Base-by-base conservation (phyloP, 2,888 invertebrate genomes). In the Melipona bicolor region DNA sequence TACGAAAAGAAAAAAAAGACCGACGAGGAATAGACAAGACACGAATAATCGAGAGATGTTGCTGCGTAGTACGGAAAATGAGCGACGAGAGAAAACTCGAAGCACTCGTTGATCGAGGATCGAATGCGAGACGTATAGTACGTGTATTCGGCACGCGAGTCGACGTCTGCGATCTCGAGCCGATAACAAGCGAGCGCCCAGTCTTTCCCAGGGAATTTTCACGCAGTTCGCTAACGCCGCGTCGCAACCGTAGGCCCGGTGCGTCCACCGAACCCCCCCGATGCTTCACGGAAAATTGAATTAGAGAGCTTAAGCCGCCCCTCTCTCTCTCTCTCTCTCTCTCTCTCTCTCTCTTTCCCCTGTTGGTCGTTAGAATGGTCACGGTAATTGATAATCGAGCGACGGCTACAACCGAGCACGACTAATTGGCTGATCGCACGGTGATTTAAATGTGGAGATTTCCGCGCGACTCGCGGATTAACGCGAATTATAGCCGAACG, bases 321-420 rank as follows among this genome's bases (percentile, higher is more conserved):
- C 68, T 11, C 43, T 43, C 43, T 43, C 43, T 43, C 9, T 43
- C 43, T 9, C 43, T 43, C 43, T 43, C 43, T 43, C 11, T 43
- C 43, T 43, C 36, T 43, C 1, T 43, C 43, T 43, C 43, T 43
- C 43, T 43, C 43, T 36, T 6, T 79, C 83, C 79, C 83, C 70
- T 67, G 81, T 77, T 76, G 85, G 85, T 89, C 88, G 89, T 90
- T 88, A 88, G 87, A 88, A 89, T 84, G 88, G 90, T 90, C 91
- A 88, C 90, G 91, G 88, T 92, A 93, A 93, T 93, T 93, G 93
- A 93, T 93, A 93, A 93, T 92, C 91, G 92, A 90, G 90, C 90
- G 86, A 87, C 88, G 88, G 85, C 85, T 87, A 84, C 80, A 76
- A 75, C 74, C 77, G 82, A 82, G 89, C 89, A 86, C 90, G 85